Percentiles rank a stretch among this genome's conserved stretches.
phyloP scores from a whole-genome alignment of 1,140 invertebrate species.

The Chrysomallon squamiferum region DNA sequence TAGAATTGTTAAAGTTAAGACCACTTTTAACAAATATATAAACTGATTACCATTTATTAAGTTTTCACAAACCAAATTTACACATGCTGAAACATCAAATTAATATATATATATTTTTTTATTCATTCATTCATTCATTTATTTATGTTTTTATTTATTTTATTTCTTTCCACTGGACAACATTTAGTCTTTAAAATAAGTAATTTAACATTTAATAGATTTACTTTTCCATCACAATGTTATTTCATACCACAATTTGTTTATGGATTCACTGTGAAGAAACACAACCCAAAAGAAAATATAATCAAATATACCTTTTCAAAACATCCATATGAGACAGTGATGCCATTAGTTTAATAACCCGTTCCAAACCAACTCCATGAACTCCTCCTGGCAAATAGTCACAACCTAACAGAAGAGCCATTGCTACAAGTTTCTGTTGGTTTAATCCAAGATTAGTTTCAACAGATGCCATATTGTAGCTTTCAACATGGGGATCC shows the following conservation, averaged over 20 bases:
- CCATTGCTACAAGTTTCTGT: conserved; percentile 83
- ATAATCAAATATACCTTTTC: conserved; percentile 30
- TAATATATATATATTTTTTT: too few species aligned
- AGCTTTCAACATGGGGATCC: conserved; percentile 73
- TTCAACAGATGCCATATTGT: conserved; percentile 74
- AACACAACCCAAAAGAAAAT: not conserved
- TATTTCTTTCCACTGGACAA: too few species aligned
- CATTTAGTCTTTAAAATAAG: too few species aligned
- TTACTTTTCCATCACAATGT: too few species aligned
- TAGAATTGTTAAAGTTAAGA: not conserved
- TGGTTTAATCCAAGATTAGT: conserved; percentile 71
- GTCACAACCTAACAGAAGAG: conserved; percentile 86
- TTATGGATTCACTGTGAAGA: not conserved
- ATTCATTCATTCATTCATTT: too few species aligned
- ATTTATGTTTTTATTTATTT: too few species aligned
- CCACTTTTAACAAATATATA: not conserved
- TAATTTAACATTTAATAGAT: too few species aligned
- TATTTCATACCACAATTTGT: too few species aligned
- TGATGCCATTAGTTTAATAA: conserved; percentile 74
- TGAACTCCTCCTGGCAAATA: conserved; percentile 78
- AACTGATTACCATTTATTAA: not conserved
- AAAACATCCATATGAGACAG: conserved; percentile 39
- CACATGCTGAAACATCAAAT: too few species aligned
- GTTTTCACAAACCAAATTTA: not conserved
- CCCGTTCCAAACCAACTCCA: conserved; percentile 81